Evolutionary conservation across 2,113 vertebrate species (phyloP), one percentile per base, ranked within the genome.

Genomic region (Strigops habroptila): DNA sequence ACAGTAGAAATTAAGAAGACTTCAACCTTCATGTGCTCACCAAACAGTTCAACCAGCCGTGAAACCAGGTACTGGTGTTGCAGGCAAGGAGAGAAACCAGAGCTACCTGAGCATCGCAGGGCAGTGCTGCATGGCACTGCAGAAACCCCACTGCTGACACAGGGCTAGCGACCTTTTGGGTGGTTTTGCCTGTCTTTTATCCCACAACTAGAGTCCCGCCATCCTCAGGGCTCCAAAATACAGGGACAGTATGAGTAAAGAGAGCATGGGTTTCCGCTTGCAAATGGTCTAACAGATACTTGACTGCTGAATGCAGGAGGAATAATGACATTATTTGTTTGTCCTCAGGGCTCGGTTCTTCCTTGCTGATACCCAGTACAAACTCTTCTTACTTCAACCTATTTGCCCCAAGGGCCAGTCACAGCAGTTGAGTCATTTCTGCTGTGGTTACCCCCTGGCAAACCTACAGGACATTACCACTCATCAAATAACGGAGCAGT

Each of bases 101-200:
- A 91, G 44, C 43, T 21, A 33, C 4, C 6, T 0, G 28, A 53
- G 1, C 48, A 37, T 30, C 2, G 1, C 51, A 23, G 3, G 1
- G 1, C 22, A 0, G 1, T 25, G 60, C 44, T 71, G 31, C 4
- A 1, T 39, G 52, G 23, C 30, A 10, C 48, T 53, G 70, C 74
- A 68, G n/a, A 41, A 63, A 2, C 8, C 19, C 31, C 31, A 2
- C 14, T 11, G 28, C 65, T 53, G 33, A 48, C n/a, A 19, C 31
- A 12, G 8, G 0, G 0, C 33, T 10, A 17, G 4, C 0, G 0
- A 35, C 52, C 11, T 51, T 82, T 18, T 6, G 31, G 5, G 27
- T 41, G 30, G 24, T 5, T 49, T 71, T 88, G 51, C 10, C 14
- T 25, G 18, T 59, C 3, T 33, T 67, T 51, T 6, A 21, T 15